Conservation (phyloP, 2,113 vertebrate species). For the Laterallus jamaicensis region DNA sequence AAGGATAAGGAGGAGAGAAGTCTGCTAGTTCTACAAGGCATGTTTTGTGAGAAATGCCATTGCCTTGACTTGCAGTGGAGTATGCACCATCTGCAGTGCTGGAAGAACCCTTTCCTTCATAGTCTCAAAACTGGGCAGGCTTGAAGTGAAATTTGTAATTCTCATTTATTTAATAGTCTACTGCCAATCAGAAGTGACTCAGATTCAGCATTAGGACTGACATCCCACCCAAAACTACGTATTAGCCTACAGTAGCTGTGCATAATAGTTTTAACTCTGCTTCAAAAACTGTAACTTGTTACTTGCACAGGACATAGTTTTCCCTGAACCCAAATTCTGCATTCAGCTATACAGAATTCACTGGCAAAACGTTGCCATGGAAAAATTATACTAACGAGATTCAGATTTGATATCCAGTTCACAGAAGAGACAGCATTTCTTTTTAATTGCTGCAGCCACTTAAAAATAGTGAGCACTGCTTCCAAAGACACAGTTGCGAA, state of each 20-base stretch:
- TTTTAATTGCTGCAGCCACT: background rate
- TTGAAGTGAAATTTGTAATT: background rate
- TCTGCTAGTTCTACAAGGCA: background rate
- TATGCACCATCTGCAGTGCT: background rate
- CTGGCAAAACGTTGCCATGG: background rate
- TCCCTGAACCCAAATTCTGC: background rate
- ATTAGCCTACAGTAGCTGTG: background rate
- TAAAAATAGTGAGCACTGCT: background rate
- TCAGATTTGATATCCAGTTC: background rate
- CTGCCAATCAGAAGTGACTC: background rate
- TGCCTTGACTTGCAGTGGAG: background rate
- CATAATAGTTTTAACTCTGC: background rate
- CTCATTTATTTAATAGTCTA: background rate
- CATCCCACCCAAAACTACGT: background rate
- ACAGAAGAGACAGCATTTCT: background rate
- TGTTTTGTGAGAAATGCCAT: background rate
- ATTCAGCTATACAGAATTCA: background rate
- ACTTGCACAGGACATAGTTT: background rate
- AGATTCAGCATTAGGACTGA: accelerated
- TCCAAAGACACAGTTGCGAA: background rate
- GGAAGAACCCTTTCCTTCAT: background rate
- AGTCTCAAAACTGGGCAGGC: background rate
- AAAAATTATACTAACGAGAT: background rate
- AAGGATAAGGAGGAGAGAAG: background rate
- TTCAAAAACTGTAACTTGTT: background rate